Base-by-base conservation (phyloP, 2,113 vertebrate genomes). In the Meleagris gallopavo region DNA sequence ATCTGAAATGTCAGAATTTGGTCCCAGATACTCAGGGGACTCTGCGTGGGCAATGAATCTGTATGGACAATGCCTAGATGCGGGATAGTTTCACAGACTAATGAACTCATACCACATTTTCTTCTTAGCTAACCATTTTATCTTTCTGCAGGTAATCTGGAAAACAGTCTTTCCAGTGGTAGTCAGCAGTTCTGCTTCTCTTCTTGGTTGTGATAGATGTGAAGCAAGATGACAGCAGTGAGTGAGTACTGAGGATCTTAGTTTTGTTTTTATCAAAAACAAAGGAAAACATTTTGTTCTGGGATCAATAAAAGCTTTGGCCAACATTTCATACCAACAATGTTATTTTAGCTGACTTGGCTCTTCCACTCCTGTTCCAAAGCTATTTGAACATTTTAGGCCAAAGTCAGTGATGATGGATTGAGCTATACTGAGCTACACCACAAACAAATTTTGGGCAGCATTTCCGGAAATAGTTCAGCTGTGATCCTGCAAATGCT, bases 391-490 rank as follows among this genome's bases (percentile, higher is more conserved):
- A 65, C 3, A 1, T 29, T 29, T 16, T 67, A 73, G 41, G 18
- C 69, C n/a, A 73, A 36, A 70, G 54, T 75, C 30, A 21, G 20
- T 11, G 32, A 11, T 30, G 71, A 43, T 15, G n/a, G 19, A 38
- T 25, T 67, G 30, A 77, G n/a, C 29, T 19, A 32, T 60, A 38
- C 25, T 79, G 66, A 79, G n/a, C 36, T 24, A 75, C 22, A 61
- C 30, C 32, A 48, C 2, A 13, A 64, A n/a, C 6, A 2, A 89
- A 61, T 50, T 87, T 87, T 67, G 70, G 57, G 17, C 27, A 83
- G 41, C 55, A 57, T 95, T 96, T 93, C 67, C 32, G 65, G 57
- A 32, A 77, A 60, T 2, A 70, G 61, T 64, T 91, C 43, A 83
- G 7, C 34, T 81, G 38, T 64, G 34, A 65, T 69, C 65, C 66